Evolutionary conservation across 2,113 vertebrate species (phyloP).

Genomic region (Gambusia affinis): DNA sequence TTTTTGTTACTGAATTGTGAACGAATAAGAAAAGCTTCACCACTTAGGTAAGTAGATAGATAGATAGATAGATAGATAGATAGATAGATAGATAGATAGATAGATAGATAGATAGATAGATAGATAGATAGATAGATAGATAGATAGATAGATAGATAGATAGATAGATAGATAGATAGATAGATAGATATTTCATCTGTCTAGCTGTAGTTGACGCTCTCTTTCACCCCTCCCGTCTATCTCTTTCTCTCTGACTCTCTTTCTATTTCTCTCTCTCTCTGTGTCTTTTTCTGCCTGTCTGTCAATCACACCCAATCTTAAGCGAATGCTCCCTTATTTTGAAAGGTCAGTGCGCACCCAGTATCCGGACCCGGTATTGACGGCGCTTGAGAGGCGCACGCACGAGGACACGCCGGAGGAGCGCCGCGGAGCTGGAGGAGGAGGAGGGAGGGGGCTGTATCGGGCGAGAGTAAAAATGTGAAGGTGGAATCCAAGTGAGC

Average conservation of each 20-base stretch:
- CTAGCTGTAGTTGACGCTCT: too few relatives aligned
- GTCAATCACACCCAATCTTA: too few relatives aligned
- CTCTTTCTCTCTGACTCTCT: neutral
- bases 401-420: slow-evolving; percentile 58
- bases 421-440: slow-evolving; percentile 40
- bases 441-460: slow-evolving; percentile 19
- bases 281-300: neutral
- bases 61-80: too few relatives aligned
- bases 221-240: neutral
- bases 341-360: slow-evolving; percentile 16
- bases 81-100: too few relatives aligned
- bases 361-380: neutral
- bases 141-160: too few relatives aligned
- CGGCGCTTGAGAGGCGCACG: slow-evolving; percentile 30
- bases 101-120: too few relatives aligned
- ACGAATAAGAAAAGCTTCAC: too few relatives aligned
- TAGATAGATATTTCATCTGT: slow-evolving; percentile 16
- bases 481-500: slow-evolving; percentile 68
- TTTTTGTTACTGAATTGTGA: too few relatives aligned
- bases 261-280: neutral
- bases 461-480: slow-evolving; percentile 52
- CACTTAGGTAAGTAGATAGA: too few relatives aligned
- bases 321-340: slow-evolving; percentile 43
- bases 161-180: too few relatives aligned
- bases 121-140: too few relatives aligned